phyloP scores from a whole-genome alignment of 2,797 vertebrate genomes.

The Rousettus madagascariensis region DNA sequence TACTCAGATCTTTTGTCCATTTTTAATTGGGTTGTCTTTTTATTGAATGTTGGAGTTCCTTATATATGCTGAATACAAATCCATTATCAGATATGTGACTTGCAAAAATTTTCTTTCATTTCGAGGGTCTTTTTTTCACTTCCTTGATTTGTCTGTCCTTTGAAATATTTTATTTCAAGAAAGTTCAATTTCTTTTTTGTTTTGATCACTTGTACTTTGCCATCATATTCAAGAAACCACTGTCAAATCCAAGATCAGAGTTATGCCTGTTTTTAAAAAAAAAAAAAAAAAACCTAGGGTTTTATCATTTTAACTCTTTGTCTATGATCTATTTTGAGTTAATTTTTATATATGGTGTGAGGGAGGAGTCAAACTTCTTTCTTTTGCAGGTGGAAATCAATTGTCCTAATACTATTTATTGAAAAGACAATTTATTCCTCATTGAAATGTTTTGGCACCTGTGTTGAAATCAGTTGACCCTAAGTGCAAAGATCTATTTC shows the following conservation, averaged over 20 bases:
- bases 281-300: not conserved
- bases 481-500: not conserved
- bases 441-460: not conserved
- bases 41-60: not conserved
- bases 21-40: not conserved
- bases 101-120: not conserved
- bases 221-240: not conserved
- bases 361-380: not conserved
- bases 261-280: not conserved
- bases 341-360: not conserved
- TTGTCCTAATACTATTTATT: not conserved
- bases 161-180: not conserved
- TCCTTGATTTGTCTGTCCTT: not conserved
- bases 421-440: not conserved
- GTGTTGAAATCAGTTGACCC: not conserved
- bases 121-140: not conserved
- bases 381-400: not conserved
- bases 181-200: not conserved
- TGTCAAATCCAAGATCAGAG: not conserved
- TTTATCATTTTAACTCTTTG: not conserved
- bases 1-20: not conserved
- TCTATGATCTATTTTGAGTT: not conserved
- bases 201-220: not conserved
- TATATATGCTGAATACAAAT: not conserved
- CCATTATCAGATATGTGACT: not conserved